Evolutionary conservation across 2,113 vertebrate species (phyloP).

Genomic region (Ctenomys sociabilis): DNA sequence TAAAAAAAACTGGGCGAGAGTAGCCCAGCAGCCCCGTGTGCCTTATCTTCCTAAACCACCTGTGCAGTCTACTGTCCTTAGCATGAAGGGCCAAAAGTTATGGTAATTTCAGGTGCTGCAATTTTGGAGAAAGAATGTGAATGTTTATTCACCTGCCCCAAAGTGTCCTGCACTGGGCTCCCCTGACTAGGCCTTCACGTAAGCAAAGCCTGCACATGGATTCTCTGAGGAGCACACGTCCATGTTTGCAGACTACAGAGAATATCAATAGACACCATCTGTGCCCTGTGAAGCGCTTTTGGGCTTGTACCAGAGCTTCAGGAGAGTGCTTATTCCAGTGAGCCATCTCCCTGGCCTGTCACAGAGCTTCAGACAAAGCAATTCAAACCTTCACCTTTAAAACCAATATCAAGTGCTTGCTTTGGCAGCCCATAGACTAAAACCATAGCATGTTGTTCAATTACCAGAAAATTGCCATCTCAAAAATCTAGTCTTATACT

Average conservation of each 20-base stretch:
- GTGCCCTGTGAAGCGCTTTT: not conserved
- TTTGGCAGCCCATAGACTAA: not conserved
- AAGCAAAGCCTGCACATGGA: not conserved
- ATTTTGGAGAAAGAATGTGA: not conserved
- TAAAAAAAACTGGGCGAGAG: not conserved
- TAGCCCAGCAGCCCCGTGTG: not conserved
- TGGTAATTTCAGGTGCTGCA: not conserved
- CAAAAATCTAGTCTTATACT: not conserved
- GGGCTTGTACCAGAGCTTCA: not conserved
- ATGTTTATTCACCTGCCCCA: not conserved
- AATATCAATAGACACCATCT: not conserved
- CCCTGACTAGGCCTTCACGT: not conserved
- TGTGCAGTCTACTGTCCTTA: not conserved
- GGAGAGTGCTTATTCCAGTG: no score
- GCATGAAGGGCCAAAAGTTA: not conserved
- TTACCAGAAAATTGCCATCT: conserved; percentile 38
- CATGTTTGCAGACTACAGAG: not conserved
- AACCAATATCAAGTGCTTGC: not conserved
- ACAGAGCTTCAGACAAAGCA: not conserved
- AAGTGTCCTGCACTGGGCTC: not conserved
- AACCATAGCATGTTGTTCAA: not conserved
- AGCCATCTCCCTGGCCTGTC: no score
- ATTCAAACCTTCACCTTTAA: conserved; percentile 52
- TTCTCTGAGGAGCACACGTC: not conserved
- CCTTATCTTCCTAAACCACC: not conserved